phyloP scores from a whole-genome alignment of 53 echinoderm and acorn worm species.

The Antedon mediterranea region DNA sequence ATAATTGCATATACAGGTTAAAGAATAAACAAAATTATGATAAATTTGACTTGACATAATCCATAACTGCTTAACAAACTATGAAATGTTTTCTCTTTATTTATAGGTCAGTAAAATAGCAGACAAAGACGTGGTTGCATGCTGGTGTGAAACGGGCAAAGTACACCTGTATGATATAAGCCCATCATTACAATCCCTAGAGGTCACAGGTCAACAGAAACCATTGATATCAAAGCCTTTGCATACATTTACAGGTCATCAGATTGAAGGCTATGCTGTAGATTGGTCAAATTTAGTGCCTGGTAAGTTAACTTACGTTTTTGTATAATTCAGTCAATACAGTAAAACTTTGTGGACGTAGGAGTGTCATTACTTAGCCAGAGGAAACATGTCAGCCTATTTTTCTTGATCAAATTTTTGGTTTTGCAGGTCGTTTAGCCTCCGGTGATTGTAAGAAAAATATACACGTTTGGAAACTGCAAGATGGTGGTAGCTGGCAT shows the following conservation, averaged over 20 bases:
- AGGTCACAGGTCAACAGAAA: constrained; percentile 44
- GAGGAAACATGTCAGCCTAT: not conserved
- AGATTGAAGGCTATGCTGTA: constrained; percentile 76
- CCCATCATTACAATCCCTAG: constrained; percentile 42
- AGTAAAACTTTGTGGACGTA: too few species aligned
- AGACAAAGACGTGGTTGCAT: constrained; percentile 65
- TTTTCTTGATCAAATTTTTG: not conserved
- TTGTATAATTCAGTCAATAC: too few species aligned
- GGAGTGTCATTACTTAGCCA: too few species aligned
- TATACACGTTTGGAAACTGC: constrained; percentile 89
- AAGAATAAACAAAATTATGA: not conserved
- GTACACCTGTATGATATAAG: constrained; percentile 81
- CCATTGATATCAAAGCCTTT: constrained; percentile 35
- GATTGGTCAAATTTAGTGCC: constrained; percentile 82
- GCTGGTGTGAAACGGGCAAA: constrained; percentile 70
- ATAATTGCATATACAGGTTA: not conserved
- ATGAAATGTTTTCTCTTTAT: not conserved
- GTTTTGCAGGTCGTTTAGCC: constrained; percentile 41
- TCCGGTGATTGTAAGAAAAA: constrained; percentile 92
- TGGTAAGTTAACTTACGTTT: constrained; percentile 21
- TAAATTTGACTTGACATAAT: too few species aligned
- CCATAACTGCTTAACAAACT: too few species aligned
- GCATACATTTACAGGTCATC: constrained; percentile 77
- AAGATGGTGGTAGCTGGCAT: constrained; percentile 79
- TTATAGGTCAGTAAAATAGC: constrained; percentile 45